Conservation (phyloP, 2,797 vertebrate species). For the Brachyrhaphis roseni region DNA sequence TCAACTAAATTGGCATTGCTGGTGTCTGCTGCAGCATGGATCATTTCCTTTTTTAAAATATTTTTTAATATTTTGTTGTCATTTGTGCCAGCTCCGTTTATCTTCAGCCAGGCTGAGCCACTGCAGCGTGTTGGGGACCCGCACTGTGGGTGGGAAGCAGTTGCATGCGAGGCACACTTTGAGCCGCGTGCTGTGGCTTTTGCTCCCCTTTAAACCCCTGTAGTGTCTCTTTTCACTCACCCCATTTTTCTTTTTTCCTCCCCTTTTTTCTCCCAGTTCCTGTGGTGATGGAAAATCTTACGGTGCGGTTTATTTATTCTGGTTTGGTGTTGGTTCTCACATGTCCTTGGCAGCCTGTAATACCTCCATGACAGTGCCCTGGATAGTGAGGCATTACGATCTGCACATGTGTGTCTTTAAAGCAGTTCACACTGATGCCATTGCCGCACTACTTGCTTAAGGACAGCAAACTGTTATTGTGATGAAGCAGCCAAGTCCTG, state of each 20-base stretch:
- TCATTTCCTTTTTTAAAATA: conserved; percentile 23
- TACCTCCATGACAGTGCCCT: conserved; percentile 76
- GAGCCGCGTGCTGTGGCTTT: conserved; percentile 70
- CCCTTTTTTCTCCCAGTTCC: conserved; percentile 45
- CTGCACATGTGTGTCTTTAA: conserved; percentile 34
- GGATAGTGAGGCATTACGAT: conserved; percentile 66
- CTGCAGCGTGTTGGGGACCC: conserved; percentile 50
- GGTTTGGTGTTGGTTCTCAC: conserved; percentile 76
- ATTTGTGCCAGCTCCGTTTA: conserved; percentile 35
- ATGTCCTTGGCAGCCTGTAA: conserved; percentile 71
- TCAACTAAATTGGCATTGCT: conserved; percentile 18
- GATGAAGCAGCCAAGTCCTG: conserved; percentile 33
- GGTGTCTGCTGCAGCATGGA: neutral
- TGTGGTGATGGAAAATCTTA: conserved; percentile 74
- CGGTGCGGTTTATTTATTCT: conserved; percentile 79
- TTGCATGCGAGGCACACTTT: conserved; percentile 75
- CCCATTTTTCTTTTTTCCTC: conserved; percentile 55
- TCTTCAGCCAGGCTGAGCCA: conserved; percentile 35
- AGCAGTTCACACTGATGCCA: conserved; percentile 37
- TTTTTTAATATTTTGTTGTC: conserved; percentile 32
- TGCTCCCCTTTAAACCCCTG: conserved; percentile 62
- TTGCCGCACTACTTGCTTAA: conserved; percentile 22
- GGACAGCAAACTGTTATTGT: conserved; percentile 44
- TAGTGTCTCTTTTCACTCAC: conserved; percentile 55
- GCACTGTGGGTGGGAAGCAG: conserved; percentile 72